phyloP scores from a whole-genome alignment of 2,888 invertebrate genomes.

The Microplitis deprimator region DNA sequence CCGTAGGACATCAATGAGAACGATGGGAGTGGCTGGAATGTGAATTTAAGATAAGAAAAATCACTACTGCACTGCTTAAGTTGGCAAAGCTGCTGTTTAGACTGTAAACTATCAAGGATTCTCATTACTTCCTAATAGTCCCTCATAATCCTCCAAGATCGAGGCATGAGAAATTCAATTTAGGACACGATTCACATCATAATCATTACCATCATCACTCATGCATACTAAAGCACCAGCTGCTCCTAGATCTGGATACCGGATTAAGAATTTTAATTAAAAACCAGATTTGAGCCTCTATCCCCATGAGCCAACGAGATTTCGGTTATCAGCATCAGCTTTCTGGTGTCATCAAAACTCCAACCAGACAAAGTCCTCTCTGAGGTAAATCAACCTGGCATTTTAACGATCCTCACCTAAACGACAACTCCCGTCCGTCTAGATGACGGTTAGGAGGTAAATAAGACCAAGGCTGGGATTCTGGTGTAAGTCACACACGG shows the following conservation, averaged over 20 bases:
- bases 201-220: constrained; percentile 9
- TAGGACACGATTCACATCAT: constrained; percentile 41
- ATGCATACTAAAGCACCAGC: constrained; percentile 16
- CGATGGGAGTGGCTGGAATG: constrained; percentile 58
- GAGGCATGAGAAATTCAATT: constrained; percentile 61
- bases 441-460: constrained; percentile 58
- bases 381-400: constrained; percentile 56
- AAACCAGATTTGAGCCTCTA: neutral
- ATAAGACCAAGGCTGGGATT: constrained; percentile 42
- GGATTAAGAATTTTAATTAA: neutral
- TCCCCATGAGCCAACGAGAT: neutral
- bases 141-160: constrained; percentile 45
- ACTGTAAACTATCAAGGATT: constrained; percentile 56
- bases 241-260: neutral
- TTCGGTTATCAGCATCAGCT: constrained; percentile 8
- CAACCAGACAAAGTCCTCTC: constrained; percentile 18
- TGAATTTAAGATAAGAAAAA: constrained; percentile 59
- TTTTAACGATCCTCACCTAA: constrained; percentile 67
- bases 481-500: constrained; percentile 38
- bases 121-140: constrained; percentile 67
- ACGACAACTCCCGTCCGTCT: constrained; percentile 62
- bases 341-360: constrained; percentile 27
- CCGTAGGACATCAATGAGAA: constrained; percentile 56
- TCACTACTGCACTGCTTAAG: constrained; percentile 57
- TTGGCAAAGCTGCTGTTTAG: constrained; percentile 53